Conservation (phyloP, 1,140 invertebrate species). For the Harlomillsia oculata region DNA sequence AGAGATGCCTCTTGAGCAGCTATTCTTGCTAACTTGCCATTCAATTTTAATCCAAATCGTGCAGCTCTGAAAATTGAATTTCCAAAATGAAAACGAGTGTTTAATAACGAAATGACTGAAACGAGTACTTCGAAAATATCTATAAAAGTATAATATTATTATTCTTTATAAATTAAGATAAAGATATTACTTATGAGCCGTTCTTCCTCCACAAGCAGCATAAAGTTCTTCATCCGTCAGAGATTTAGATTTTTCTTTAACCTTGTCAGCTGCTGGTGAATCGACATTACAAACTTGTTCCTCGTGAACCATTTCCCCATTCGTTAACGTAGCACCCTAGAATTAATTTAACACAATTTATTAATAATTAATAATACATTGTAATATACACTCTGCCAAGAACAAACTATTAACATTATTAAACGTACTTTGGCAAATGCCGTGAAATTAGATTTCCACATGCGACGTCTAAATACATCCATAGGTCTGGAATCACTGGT, state of each 20-base stretch:
- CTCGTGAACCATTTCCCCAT: conserved; percentile 20
- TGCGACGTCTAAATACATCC: conserved; percentile 23
- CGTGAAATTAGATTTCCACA: conserved; percentile 30
- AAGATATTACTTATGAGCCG: conserved; percentile 33
- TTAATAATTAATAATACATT: conserved; percentile 2
- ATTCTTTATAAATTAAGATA: not conserved
- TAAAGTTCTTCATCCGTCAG: conserved; percentile 31
- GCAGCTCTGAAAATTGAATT: conserved; percentile 24
- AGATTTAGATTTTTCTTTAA: not conserved
- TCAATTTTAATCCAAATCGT: conserved; percentile 30
- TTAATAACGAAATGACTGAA: not conserved
- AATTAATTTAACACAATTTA: not conserved
- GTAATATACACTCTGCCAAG: not conserved
- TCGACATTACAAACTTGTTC: conserved; percentile 1
- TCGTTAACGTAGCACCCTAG: conserved; percentile 26
- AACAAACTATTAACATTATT: not conserved
- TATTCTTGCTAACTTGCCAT: conserved; percentile 32
- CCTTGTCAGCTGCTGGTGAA: not conserved
- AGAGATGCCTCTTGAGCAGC: conserved; percentile 30
- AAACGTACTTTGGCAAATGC: conserved; percentile 28
- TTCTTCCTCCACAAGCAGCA: conserved; percentile 32
- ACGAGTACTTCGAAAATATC: not conserved
- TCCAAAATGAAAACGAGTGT: not conserved
- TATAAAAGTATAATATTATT: not conserved
- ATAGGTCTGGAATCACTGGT: conserved; percentile 9